Percentiles rank a stretch among this genome's conserved stretches.
phyloP scores from a whole-genome alignment of 2,888 invertebrate species.

The Tortrix viridana region DNA sequence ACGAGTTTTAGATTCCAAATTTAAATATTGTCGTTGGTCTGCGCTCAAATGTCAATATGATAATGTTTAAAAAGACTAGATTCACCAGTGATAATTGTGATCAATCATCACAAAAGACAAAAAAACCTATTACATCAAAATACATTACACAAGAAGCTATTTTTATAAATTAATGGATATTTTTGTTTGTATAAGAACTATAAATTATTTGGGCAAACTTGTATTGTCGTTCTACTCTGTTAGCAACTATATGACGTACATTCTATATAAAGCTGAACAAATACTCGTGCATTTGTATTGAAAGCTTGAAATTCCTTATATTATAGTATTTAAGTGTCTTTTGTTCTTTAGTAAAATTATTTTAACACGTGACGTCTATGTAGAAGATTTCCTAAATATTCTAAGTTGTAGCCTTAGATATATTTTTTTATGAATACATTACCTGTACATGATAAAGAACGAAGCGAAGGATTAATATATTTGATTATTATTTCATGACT shows the following conservation, averaged over 20 bases:
- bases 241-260: conserved; percentile 10
- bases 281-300: not conserved
- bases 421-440: too few relatives aligned
- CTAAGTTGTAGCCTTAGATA: not conserved
- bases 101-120: too few relatives aligned
- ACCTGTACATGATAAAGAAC: too few relatives aligned
- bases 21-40: too few relatives aligned
- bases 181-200: too few relatives aligned
- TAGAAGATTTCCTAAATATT: not conserved
- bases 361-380: not conserved
- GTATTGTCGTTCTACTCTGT: not conserved
- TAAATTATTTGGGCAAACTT: not conserved
- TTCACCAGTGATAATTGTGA: too few relatives aligned
- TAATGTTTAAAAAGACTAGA: too few relatives aligned
- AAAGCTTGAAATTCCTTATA: conserved; percentile 3
- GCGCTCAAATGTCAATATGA: too few relatives aligned
- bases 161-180: too few relatives aligned
- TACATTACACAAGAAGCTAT: too few relatives aligned
- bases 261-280: conserved; percentile 1
- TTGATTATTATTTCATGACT: not conserved
- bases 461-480: not conserved
- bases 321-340: not conserved
- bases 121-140: too few relatives aligned
- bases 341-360: not conserved
- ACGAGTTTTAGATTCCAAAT: too few relatives aligned